Evolutionary conservation across 2,797 vertebrate species (phyloP), one percentile per base, ranked within the genome.

Genomic region (Lepilemur septentrionalis): DNA sequence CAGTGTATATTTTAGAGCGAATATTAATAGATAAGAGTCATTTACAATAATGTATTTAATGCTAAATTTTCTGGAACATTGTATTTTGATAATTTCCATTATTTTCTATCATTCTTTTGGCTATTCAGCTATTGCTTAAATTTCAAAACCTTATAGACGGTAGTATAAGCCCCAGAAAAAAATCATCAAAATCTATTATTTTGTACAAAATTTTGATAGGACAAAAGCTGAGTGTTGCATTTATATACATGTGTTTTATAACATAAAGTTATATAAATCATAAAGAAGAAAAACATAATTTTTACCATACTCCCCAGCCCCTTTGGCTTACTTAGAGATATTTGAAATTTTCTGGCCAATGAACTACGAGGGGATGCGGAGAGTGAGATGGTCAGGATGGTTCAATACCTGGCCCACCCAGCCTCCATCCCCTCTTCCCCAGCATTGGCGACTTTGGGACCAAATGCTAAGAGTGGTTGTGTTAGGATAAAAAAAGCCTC

Each of bases 51-150:
- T 73, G 1, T 8, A 88, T 89, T 83, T 78, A 85, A 43, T 35
- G 72, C 15, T 91, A 46, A 46, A 82, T 93, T 93, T 94, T 82
- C 55, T 43, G 17, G 18, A 96, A 35, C 6, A 82, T 70, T 70
- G 12, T 43, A 25, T 52, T n/a, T 78, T 85, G 89, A 69, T 82
- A 78, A 57, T 72, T 94, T 13, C 11, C 13, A 61, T 79, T 78
- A 73, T 73, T 88, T 83, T 78, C 41, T 30, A 30, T 38, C 30
- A 35, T 67, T 41, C 12, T 52, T 83, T 80, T 55, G 81, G 15
- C 46, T 67, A 75, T 43, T n/a, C 30, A 82, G 11, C 11, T 76
- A 55, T 9, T 23, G 2, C 48, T 86, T 67, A 73, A 72, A 57
- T 46, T 55, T 76, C 52, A 91, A 57, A 65, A 23, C 69, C 2